phyloP scores from a whole-genome alignment of 2,888 invertebrate species.

The Agrochola litura region DNA sequence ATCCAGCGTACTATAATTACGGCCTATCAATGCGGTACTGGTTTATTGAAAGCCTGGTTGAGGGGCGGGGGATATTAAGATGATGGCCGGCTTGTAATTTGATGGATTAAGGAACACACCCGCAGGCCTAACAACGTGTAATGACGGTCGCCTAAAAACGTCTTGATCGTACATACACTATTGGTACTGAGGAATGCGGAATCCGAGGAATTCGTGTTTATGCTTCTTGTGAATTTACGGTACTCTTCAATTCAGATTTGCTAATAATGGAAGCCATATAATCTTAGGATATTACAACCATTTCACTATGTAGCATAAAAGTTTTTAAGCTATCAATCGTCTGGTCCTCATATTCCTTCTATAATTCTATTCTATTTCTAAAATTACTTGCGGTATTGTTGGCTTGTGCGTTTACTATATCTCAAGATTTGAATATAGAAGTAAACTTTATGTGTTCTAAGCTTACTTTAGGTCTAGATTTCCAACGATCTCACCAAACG shows the following conservation, averaged over 20 bases:
- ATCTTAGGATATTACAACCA: neutral
- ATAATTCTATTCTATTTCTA: neutral
- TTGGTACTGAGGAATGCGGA: conserved; percentile 51
- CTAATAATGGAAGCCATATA: neutral
- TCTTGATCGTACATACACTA: conserved; percentile 70
- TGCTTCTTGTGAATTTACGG: conserved; percentile 31
- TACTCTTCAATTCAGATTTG: conserved; percentile 22
- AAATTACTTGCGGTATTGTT: neutral
- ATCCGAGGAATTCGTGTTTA: conserved; percentile 49
- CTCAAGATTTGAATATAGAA: neutral
- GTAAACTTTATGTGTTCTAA: conserved; percentile 17
- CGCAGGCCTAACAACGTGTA: conserved; percentile 84
- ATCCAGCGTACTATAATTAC: conserved; percentile 86
- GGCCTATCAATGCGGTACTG: conserved; percentile 88
- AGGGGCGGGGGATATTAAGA: conserved; percentile 89
- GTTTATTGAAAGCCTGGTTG: conserved; percentile 87
- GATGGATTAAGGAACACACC: conserved; percentile 88
- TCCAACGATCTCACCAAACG: conserved; percentile 25
- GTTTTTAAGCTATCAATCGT: neutral
- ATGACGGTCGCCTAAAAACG: conserved; percentile 83
- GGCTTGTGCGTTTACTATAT: neutral
- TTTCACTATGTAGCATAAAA: too few relatives aligned
- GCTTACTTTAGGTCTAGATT: conserved; percentile 17
- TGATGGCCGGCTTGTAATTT: conserved; percentile 89
- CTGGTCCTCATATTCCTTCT: neutral